Percentiles rank a stretch among this genome's conserved stretches.
Evolutionary conservation across 2,797 vertebrate genomes (phyloP).

Genomic region (Lagocephalus sceleratus): DNA sequence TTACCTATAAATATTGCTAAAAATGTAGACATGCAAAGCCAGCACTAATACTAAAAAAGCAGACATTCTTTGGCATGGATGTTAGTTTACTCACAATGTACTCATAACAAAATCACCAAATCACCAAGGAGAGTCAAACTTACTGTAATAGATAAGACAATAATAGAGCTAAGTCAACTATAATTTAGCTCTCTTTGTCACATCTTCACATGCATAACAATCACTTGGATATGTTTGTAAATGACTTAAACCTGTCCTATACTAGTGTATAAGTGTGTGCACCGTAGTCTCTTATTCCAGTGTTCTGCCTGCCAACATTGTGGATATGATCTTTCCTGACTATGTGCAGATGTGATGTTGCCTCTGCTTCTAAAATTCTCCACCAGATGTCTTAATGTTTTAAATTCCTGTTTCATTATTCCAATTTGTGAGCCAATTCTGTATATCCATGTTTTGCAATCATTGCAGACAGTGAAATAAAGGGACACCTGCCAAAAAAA

Average conservation of each 20-base stretch:
- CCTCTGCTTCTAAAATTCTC: conserved; percentile 28
- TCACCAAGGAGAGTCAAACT: too few relatives aligned
- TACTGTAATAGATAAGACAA: too few relatives aligned
- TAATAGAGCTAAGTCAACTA: too few relatives aligned
- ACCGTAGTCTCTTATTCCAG: background rate
- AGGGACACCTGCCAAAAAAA: conserved; percentile 43
- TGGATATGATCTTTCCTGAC: conserved; percentile 13
- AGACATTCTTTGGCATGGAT: too few relatives aligned
- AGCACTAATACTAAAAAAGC: too few relatives aligned
- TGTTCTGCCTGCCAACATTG: background rate
- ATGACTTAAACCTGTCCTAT: background rate
- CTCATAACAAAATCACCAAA: too few relatives aligned
- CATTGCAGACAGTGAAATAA: conserved; percentile 16
- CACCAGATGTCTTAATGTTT: conserved; percentile 46
- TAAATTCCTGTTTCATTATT: conserved; percentile 48
- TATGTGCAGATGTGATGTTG: conserved; percentile 13
- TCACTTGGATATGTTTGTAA: background rate
- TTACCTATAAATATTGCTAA: too few relatives aligned
- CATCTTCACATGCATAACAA: too few relatives aligned
- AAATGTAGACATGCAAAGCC: too few relatives aligned
- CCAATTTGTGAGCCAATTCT: conserved; percentile 43
- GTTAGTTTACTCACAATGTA: too few relatives aligned
- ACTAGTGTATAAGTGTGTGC: too few relatives aligned
- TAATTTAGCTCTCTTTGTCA: too few relatives aligned
- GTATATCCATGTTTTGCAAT: conserved; percentile 26